Evolutionary conservation across 2,888 invertebrate species (phyloP).

Genomic region (Apotomis capreana): DNA sequence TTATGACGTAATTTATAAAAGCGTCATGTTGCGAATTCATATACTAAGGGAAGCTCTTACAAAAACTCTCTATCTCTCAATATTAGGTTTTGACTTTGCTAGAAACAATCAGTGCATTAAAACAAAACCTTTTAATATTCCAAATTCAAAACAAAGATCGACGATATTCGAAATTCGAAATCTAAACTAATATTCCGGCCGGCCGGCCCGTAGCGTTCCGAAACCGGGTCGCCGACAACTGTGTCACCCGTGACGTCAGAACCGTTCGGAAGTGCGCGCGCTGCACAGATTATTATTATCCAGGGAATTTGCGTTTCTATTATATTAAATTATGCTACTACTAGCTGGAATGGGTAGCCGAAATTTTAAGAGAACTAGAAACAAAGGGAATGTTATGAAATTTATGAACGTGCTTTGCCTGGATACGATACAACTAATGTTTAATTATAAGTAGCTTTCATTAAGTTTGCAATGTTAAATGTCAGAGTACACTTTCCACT

Average conservation of each 20-base stretch:
- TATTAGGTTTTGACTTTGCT: too few species aligned
- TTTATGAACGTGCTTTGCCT: not conserved
- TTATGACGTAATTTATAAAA: too few species aligned
- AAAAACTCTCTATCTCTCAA: too few species aligned
- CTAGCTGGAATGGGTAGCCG: slow-evolving; percentile 6
- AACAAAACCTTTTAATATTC: not conserved
- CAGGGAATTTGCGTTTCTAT: slow-evolving; percentile 33
- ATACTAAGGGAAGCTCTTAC: too few species aligned
- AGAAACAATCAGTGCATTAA: not conserved
- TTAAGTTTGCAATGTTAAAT: too few species aligned
- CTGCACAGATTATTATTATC: slow-evolving; percentile 40
- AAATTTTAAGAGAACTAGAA: not conserved
- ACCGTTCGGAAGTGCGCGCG: slow-evolving; percentile 38
- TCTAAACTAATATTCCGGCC: slow-evolving; percentile 25
- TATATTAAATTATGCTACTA: slow-evolving; percentile 22
- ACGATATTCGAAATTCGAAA: slow-evolving; percentile 21
- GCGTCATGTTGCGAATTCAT: too few species aligned
- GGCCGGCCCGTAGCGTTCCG: slow-evolving; percentile 31
- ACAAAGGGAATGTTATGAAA: not conserved
- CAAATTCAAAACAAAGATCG: slow-evolving; percentile 6
- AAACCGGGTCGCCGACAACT: slow-evolving; percentile 41
- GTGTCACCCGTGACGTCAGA: slow-evolving; percentile 44
- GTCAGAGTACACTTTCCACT: too few species aligned
- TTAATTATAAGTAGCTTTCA: too few species aligned
- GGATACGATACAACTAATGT: not conserved